A percentile compares a stretch with the other conserved stretches of the same genome.
These are phyloP conservation scores for Balaenoptera acutorostrata DNA, from an alignment of 2,113 vertebrate genomes.

Conservation along the genomic window DNA sequence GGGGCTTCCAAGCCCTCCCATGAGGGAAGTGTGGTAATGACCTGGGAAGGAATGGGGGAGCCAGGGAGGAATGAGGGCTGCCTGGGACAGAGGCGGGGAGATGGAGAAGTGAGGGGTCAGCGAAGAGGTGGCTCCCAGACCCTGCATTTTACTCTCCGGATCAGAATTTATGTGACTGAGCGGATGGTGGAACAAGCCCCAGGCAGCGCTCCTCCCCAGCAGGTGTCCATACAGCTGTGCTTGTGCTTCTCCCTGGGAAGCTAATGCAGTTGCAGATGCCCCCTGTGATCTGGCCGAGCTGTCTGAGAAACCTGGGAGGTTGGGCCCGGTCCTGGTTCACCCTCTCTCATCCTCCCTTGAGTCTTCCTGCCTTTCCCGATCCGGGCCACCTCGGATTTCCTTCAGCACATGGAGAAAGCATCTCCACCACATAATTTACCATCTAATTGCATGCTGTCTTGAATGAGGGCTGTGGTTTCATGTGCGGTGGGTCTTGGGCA, in stretches of 20 bases:
- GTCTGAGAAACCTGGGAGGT: neutral
- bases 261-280: neutral
- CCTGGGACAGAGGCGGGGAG: neutral
- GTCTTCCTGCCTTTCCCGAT: neutral
- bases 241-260: neutral
- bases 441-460: constrained; percentile 44
- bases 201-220: neutral
- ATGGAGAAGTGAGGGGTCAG: neutral
- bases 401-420: neutral
- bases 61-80: neutral
- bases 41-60: neutral
- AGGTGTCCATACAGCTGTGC: neutral
- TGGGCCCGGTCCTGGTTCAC: neutral
- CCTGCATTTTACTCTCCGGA: neutral
- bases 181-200: neutral
- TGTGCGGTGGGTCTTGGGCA: neutral
- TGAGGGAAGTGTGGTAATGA: neutral
- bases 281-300: neutral
- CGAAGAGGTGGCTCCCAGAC: neutral
- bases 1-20: neutral
- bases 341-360: neutral
- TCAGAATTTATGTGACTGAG: neutral
- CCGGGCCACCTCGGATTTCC: neutral
- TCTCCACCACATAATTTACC: constrained; percentile 14
- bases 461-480: constrained; percentile 37